A percentile compares a stretch with the other conserved stretches of the same genome.
Evolutionary conservation across 2,113 vertebrate species (phyloP).

Genomic region (Pterocles burchelli): DNA sequence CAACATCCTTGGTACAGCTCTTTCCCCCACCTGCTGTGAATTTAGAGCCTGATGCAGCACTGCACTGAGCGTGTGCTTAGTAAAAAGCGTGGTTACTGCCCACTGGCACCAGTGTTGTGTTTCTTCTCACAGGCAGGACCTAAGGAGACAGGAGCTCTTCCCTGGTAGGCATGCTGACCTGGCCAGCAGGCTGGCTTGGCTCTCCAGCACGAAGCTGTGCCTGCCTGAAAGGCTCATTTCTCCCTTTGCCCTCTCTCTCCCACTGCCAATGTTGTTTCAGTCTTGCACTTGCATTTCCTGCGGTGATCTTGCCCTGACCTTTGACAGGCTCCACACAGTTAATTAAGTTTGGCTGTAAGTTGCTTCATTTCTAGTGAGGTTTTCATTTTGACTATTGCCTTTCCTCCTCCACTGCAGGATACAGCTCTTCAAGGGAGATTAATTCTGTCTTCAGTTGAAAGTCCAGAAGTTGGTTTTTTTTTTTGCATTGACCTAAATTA

Average conservation of each 20-base stretch:
- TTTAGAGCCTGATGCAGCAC: not conserved
- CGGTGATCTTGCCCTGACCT: not conserved
- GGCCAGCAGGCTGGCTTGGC: accelerated
- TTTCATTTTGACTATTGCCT: not conserved
- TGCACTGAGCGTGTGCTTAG: accelerated
- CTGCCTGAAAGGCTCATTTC: not conserved
- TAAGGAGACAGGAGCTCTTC: not conserved
- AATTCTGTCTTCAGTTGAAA: not conserved
- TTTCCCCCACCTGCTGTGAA: not conserved
- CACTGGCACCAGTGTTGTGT: accelerated
- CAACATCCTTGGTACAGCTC: accelerated
- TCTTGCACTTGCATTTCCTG: not conserved
- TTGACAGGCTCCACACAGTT: not conserved
- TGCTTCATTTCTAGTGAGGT: not conserved
- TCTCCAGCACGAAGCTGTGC: accelerated
- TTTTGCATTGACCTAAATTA: not conserved
- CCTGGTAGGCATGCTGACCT: not conserved
- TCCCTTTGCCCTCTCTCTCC: not conserved
- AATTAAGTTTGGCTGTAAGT: not conserved
- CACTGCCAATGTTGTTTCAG: accelerated
- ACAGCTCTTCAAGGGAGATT: not conserved
- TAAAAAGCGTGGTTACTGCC: not conserved
- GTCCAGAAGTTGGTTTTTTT: not conserved
- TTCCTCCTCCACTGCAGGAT: not conserved
- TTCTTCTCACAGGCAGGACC: not conserved